Evolutionary conservation across 2,888 invertebrate genomes (phyloP), one percentile per base, ranked within the genome.

Genomic region (Machimus rusticus): DNA sequence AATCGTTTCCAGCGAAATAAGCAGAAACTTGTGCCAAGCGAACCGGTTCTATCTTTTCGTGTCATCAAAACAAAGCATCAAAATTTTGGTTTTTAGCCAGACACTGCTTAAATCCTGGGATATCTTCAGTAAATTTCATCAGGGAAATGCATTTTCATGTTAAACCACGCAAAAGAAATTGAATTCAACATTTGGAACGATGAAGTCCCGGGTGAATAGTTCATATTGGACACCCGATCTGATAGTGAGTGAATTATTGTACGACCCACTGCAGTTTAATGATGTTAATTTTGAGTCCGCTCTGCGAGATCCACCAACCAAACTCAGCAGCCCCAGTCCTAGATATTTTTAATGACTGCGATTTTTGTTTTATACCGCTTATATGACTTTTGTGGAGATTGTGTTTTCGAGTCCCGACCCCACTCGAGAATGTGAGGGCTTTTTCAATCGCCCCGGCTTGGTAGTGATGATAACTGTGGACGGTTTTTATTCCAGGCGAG

Each of bases 51-150:
- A 88, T 88, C 88, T 88, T 88, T 88, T 85, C 66, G 85, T 87
- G 85, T 57, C 88, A 88, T 88, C 88, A 88, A 88, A 88, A 88
- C 88, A 88, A 88, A 88, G 87, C 88, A 88, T 88, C 88, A 84
- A 55, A 87, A 88, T 66, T 76, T 87, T 88, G 74, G 88, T 85
- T 85, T 85, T 85, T 31, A 46, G 74, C 85, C 85, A 85, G 74
- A 85, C 66, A 46, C 46, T 85, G 55, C 39, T 43, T 43, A 74
- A 79, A 85, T 37, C 74, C 85, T 37, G 43, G 46, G n/a, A 46
- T 74, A 23, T 46, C 74, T 85, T 85, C 85, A 74, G 43, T 74
- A 74, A 74, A 85, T 85, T 85, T 66, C 74, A 46, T 39, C 43
- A 85, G 74, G 85, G 74, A 85, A 85, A 85, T 85, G 85, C 85